Conservation (phyloP, 2,113 vertebrate species). For the Otocyon megalotis region DNA sequence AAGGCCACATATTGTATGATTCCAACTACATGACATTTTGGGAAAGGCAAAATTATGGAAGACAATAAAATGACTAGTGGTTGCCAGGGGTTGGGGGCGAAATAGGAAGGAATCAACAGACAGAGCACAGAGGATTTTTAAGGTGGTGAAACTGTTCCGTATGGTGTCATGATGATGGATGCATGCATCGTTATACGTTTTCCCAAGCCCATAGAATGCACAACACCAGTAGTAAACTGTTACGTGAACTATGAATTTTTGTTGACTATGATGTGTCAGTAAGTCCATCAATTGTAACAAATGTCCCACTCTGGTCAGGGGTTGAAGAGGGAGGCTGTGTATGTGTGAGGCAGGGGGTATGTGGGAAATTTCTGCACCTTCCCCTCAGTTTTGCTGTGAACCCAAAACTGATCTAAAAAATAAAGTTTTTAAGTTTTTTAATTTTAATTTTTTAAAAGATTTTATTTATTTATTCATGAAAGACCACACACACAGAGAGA, state of each 20-base stretch:
- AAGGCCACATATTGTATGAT: neutral
- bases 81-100: neutral
- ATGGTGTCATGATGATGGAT: neutral
- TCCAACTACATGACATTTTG: neutral
- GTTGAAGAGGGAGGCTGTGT: no score
- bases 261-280: neutral
- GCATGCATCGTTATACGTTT: no score
- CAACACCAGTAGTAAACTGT: neutral
- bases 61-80: neutral
- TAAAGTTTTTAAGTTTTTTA: neutral
- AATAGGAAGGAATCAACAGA: neutral
- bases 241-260: neutral
- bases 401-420: neutral
- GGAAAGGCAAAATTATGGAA: neutral
- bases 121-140: neutral
- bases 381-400: neutral
- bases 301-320: neutral
- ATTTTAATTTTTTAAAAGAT: no score
- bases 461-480: no score
- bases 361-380: neutral
- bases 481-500: no score
- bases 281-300: neutral
- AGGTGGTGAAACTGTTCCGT: neutral
- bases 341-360: neutral
- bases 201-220: neutral